Evolutionary conservation across 2,113 vertebrate species (phyloP).

Genomic region (Gavia stellata): DNA sequence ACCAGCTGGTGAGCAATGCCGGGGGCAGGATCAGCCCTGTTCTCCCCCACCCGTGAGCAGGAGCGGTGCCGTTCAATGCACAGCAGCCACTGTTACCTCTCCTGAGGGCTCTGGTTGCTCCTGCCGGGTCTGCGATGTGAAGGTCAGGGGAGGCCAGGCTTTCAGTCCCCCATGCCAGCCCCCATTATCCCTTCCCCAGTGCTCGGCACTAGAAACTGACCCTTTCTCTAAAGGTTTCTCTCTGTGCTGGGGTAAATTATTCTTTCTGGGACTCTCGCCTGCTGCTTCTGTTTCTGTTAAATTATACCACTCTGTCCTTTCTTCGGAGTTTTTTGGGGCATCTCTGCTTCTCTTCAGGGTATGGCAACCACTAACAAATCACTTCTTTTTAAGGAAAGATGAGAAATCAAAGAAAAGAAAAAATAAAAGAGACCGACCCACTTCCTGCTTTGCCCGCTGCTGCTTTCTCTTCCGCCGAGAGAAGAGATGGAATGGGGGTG

Average conservation of each 20-base stretch:
- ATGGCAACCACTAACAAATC: not conserved
- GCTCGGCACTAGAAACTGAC: not conserved
- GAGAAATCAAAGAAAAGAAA: not conserved
- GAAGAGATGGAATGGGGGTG: not conserved
- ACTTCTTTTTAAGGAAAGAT: constrained; percentile 23
- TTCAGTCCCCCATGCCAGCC: not conserved
- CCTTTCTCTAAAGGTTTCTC: not conserved
- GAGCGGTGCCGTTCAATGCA: not conserved
- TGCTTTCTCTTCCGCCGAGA: not conserved
- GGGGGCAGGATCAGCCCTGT: fast-evolving
- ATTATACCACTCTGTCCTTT: not conserved
- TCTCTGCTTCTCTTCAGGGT: not conserved
- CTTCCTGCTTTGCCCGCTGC: not conserved
- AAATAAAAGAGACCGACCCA: not conserved
- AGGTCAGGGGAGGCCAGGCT: not conserved
- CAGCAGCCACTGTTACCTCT: not conserved
- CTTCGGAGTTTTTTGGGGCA: not conserved
- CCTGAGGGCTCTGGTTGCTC: not conserved
- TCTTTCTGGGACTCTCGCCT: not conserved
- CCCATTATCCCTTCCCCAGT: not conserved
- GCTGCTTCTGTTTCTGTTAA: not conserved
- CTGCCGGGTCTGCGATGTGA: fast-evolving
- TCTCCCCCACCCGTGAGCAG: not conserved
- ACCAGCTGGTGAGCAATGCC: not conserved
- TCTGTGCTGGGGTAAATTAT: not conserved